Evolutionary conservation across 2,888 invertebrate species (phyloP), one percentile per base, ranked within the genome.

Genomic region (Lysandra coridon): DNA sequence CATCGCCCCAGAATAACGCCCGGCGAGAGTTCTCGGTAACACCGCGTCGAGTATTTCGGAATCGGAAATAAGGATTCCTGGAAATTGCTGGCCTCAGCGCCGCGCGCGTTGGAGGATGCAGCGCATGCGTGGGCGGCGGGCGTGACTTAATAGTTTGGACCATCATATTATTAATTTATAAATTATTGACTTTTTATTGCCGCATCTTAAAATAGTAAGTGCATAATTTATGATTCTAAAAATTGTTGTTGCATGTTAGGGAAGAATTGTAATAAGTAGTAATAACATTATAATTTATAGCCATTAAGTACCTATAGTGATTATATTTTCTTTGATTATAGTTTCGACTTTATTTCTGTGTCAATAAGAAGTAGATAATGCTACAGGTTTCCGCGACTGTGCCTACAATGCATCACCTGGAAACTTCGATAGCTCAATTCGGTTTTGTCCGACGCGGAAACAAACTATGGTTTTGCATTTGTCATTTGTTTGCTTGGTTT

Each of bases 31-130:
- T 93, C 93, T 90, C 88, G 88, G 93, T 93, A 93, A 87, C 87
- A 89, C 85, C 83, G 88, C 88, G 87, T 85, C 88, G 89, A 86
- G 91, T 92, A 91, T 92, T 93, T 93, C 91, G 92, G 92, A 92
- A 92, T 93, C 93, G 93, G 93, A 93, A 92, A 93, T 91, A 90
- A 90, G 89, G 90, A 90, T 93, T 93, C 93, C 87, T 85, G 88
- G 92, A 93, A 93, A 89, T 86, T 83, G 87, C 87, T 91, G 91
- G 91, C 92, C 91, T 91, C 91, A 83, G 86, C 85, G 82, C 84
- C 84, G 84, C 83, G 84, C 83, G 86, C 80, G 83, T 84, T 85
- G 83, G 88, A 86, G 89, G 88, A 87, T 88, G 87, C 85, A 74
- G 60, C 17, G 73, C 74, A 62, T 17, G 73, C 77, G 77, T 78